These are phyloP conservation scores for Pangasianodon gigas DNA, from an alignment of 2,113 vertebrate genomes.

Conservation along the genomic window DNA sequence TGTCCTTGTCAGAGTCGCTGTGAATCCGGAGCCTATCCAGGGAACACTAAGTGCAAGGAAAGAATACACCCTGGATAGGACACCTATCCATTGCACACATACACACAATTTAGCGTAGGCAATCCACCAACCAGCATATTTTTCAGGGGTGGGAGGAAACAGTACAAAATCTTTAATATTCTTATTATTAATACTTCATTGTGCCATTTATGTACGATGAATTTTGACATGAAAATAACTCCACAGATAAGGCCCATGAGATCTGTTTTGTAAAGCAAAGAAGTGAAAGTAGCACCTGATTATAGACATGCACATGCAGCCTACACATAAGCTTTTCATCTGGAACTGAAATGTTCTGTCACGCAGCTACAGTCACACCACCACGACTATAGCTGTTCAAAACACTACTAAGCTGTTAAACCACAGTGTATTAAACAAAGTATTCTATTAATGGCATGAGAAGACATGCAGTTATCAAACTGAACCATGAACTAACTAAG, in stretches of 20 bases:
- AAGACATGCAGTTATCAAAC: background rate
- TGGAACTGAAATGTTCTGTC: background rate
- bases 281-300: slow-evolving; percentile 37
- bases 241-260: background rate
- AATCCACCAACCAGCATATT: background rate
- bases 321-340: slow-evolving; percentile 1
- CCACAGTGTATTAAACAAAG: slow-evolving; percentile 33
- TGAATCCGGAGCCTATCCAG: background rate
- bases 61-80: background rate
- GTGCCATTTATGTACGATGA: background rate
- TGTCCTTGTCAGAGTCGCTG: background rate
- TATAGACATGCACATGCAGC: slow-evolving; percentile 27
- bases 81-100: background rate
- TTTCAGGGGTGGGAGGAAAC: background rate
- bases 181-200: background rate
- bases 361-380: background rate
- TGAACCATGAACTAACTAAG: background rate
- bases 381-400: background rate
- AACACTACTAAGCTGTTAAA: background rate
- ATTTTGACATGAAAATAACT: slow-evolving; percentile 6
- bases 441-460: background rate
- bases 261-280: background rate
- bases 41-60: background rate
- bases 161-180: background rate
- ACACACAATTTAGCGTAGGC: background rate